phyloP scores from a whole-genome alignment of 92 coral and sea anemone genomes.

The Heteractis magnifica region DNA sequence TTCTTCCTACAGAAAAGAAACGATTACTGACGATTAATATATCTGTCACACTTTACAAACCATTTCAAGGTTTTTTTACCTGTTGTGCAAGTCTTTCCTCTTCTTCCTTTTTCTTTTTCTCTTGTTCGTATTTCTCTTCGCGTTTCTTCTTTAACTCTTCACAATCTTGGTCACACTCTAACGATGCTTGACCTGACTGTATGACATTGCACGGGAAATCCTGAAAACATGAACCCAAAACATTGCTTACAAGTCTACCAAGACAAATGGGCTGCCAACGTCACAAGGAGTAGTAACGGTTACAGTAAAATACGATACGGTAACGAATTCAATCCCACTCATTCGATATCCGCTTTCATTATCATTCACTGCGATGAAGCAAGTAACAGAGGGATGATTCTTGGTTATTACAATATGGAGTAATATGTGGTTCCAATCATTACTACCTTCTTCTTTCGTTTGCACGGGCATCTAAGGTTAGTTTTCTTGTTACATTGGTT shows the following conservation, averaged over 20 bases:
- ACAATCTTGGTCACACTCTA: constrained; percentile 87
- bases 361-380: no score
- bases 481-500: constrained; percentile 71
- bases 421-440: neutral
- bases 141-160: constrained; percentile 35
- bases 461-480: constrained; percentile 82
- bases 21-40: neutral
- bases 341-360: neutral
- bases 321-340: neutral
- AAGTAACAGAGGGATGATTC: neutral
- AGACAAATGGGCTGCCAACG: no score
- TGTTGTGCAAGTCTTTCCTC: constrained; percentile 74
- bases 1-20: constrained; percentile 66
- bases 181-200: constrained; percentile 49
- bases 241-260: no score
- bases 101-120: constrained; percentile 59
- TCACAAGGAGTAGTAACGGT: no score
- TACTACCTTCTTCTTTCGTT: constrained; percentile 80
- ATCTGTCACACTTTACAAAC: no score
- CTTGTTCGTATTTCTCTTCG: constrained; percentile 59
- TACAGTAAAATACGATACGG: no score
- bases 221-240: constrained; percentile 12
- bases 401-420: neutral
- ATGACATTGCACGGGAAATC: constrained; percentile 81
- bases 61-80: constrained; percentile 33